Base-by-base conservation (phyloP, 2,113 vertebrate species). In the Lophura nycthemera region DNA sequence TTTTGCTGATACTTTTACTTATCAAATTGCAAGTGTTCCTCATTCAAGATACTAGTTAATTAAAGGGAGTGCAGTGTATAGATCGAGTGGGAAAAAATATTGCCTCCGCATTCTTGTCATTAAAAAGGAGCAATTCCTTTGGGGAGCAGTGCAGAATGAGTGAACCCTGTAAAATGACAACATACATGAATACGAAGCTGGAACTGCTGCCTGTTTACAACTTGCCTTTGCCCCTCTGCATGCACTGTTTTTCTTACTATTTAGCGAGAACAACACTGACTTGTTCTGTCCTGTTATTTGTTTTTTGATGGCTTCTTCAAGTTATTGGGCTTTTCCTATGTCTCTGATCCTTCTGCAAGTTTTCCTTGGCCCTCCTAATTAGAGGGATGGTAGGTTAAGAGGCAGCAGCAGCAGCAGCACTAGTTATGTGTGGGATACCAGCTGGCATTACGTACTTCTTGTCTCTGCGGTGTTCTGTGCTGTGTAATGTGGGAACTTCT, bases 311-410 rank as follows among this genome's bases (percentile, higher is more conserved):
- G 4, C 61, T 89, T 89, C 50, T 85, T 69, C 1, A 1, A 63
- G 17, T 22, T n/a, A 36, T 25, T 17, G 47, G 43, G 14, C 27
- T 60, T 89, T 20, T 52, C 8, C 18, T 34, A 4, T 2, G 6
- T 45, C 24, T 75, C 63, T 52, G 27, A 36, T 15, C 52, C 36
- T 34, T 42, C 76, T 52, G 29, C 32, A 75, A 13, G 21, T 38
- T 47, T 69, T 85, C 54, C 54, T 27, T 70, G 45, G 22, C 8
- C 25, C 10, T 78, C 20, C 27, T 10, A 11, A 15, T 61, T 22
- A 66, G 20, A 0, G 2, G 12, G 15, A 57, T 0, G 1, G 29
- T 20, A 34, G 15, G 20, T 42, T 83, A 63, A 38, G 36, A 79
- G 61, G 29, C 27, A 25, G 25, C 18, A 20, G 29, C n/a, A 84